A percentile compares a stretch with the other conserved stretches of the same genome.
Evolutionary conservation across 2,797 vertebrate genomes (phyloP).

Genomic region (Arctocebus calabarensis): DNA sequence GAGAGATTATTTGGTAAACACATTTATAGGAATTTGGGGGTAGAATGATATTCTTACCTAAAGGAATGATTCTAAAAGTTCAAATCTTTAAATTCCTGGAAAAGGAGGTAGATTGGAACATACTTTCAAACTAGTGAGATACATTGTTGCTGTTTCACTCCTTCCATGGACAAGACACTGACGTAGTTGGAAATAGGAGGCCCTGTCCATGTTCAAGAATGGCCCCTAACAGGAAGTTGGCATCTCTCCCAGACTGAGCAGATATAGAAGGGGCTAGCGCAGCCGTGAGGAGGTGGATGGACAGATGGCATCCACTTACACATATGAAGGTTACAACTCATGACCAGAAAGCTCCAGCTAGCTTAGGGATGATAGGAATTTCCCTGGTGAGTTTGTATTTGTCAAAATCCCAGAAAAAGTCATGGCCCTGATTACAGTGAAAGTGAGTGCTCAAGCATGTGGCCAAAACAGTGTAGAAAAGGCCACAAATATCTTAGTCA

Average conservation of each 20-base stretch:
- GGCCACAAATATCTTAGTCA: neutral
- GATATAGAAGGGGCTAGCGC: conserved; percentile 65
- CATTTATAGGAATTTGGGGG: neutral
- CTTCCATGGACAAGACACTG: conserved; percentile 21
- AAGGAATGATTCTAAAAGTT: conserved; percentile 18
- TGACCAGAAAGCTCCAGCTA: conserved; percentile 66
- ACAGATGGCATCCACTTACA: conserved; percentile 81
- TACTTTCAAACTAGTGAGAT: neutral
- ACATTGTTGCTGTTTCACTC: conserved; percentile 5
- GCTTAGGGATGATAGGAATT: conserved; percentile 75
- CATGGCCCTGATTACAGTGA: conserved; percentile 1
- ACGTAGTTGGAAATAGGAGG: conserved; percentile 37
- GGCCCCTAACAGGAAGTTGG: conserved; percentile 71
- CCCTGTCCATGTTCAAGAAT: conserved; percentile 57
- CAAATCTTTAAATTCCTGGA: neutral
- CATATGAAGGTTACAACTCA: conserved; percentile 78
- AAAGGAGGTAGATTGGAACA: neutral
- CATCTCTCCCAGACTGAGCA: conserved; percentile 66
- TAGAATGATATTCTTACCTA: neutral
- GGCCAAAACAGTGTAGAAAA: neutral
- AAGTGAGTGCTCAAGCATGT: conserved; percentile 14
- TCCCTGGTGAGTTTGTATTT: conserved; percentile 67
- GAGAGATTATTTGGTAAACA: neutral
- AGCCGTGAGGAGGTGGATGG: conserved; percentile 56
- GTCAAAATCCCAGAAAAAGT: conserved; percentile 65